Percentiles rank a stretch among this genome's conserved stretches.
Evolutionary conservation across 2,113 vertebrate species (phyloP).

Genomic region (Emydocephalus ijimae): DNA sequence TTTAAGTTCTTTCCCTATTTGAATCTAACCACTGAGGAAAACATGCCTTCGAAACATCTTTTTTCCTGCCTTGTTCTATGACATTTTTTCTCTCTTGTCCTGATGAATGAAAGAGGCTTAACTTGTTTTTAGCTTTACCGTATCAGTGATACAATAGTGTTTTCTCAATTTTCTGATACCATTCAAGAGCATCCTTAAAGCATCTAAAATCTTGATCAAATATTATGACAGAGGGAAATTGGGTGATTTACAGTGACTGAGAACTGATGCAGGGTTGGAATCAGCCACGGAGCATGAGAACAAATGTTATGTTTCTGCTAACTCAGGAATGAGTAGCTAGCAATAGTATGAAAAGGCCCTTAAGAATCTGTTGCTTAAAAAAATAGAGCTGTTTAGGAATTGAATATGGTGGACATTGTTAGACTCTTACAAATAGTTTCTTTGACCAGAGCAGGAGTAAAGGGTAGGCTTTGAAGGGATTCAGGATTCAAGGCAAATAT

Average conservation of each 20-base stretch:
- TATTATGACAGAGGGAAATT: neutral
- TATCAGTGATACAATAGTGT: neutral
- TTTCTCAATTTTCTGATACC: neutral
- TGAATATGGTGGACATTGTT: neutral
- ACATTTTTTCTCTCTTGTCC: neutral
- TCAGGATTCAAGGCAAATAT: slow-evolving; percentile 7
- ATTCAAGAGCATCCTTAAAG: neutral
- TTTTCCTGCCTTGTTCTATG: neutral
- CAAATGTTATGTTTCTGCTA: neutral
- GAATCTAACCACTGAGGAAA: neutral
- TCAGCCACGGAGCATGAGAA: neutral
- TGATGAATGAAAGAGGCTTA: neutral
- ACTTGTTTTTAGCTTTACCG: neutral
- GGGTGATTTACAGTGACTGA: neutral
- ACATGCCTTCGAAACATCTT: neutral
- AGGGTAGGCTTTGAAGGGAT: neutral
- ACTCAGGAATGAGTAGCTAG: neutral
- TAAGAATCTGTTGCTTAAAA: neutral
- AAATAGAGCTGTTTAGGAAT: neutral
- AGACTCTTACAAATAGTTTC: neutral
- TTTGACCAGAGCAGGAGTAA: neutral
- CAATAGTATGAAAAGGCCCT: neutral
- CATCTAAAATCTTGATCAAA: neutral
- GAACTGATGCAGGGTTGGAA: neutral
- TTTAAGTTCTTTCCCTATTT: neutral